These are phyloP conservation scores for Procapra przewalskii DNA, from an alignment of 2,113 vertebrate genomes.

Conservation along the genomic window DNA sequence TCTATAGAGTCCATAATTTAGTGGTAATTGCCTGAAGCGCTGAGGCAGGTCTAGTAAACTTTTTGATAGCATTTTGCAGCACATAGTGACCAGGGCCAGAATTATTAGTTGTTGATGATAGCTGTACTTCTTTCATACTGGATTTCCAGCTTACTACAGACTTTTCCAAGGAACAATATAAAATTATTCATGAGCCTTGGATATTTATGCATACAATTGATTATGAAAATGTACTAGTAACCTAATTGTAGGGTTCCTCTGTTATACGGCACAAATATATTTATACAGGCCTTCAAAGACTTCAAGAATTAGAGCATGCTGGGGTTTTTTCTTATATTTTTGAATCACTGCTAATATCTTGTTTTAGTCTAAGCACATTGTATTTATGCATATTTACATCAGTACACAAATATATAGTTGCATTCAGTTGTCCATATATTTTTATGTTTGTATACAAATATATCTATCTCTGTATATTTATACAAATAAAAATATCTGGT, in stretches of 20 bases:
- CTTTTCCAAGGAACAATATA: slow-evolving; percentile 51
- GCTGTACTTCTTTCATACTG: background rate
- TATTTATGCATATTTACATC: slow-evolving; percentile 46
- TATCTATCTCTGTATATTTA: background rate
- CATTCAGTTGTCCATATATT: background rate
- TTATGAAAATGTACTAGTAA: slow-evolving; percentile 70
- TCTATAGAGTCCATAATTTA: background rate
- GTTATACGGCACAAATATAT: slow-evolving; percentile 61
- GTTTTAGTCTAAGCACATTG: slow-evolving; percentile 41
- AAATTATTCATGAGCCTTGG: slow-evolving; percentile 69
- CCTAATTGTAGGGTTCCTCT: slow-evolving; percentile 66
- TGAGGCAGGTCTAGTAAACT: background rate
- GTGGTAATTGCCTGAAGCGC: background rate
- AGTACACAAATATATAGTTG: slow-evolving; percentile 4
- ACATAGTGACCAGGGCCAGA: background rate
- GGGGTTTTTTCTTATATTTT: slow-evolving; percentile 26
- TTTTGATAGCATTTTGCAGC: background rate
- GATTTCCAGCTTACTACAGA: slow-evolving; percentile 61
- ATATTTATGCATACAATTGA: slow-evolving; percentile 69
- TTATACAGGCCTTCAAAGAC: slow-evolving; percentile 67
- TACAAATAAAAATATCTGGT: background rate
- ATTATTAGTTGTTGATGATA: background rate
- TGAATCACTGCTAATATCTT: slow-evolving; percentile 44
- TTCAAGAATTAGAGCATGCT: slow-evolving; percentile 53
- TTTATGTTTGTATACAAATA: background rate